Base-by-base conservation (phyloP, 1,140 invertebrate genomes). In the Portunus trituberculatus region DNA sequence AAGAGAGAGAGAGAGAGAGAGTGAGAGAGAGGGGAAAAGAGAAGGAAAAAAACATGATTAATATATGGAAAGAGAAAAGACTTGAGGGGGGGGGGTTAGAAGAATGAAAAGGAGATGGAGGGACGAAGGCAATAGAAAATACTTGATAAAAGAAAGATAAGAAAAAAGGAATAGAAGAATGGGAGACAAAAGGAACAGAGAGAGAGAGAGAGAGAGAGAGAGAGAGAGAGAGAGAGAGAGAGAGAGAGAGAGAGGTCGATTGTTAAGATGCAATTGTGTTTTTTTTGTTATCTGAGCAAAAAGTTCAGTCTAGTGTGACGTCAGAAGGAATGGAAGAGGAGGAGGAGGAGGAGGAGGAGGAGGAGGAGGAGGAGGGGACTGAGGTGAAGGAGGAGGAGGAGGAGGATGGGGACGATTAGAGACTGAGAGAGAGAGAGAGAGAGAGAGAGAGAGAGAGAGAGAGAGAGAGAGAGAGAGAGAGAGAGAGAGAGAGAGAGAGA, bases 171-270 rank as follows among this genome's bases (percentile, higher is more conserved):
- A 31, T 7, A 46, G 39, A 7, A 83, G 76, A 92, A 45, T 82
- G 20, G 25, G 39, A 83, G 32, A 90, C 3, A 48, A 39, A 48
- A 28, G 45, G 31, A n/a, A 48, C 2, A 89, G 45, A 89, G 87
- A 89, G 87, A 89, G 39, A 89, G 45, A 46, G 87, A 46, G 45
- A 48, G 87, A 89, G 45, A 89, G 45, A 48, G 87, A 48, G 45
- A 48, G 45, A 89, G 87, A 89, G 45, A 48, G 87, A 29, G 83
- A 84, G 28, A 29, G 83, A 84, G 83, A 32, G 83, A 32, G 31
- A 29, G 83, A 59, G 52, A 59, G 52, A 59, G 52, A 59, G 52
- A 59, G 52, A 59, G 52, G n/a, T n/a, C n/a, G n/a, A n/a, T n/a
- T n/a, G n/a, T n/a, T 0, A 91, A 29, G 20, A 29, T 48, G 29